Evolutionary conservation across 2,113 vertebrate genomes (phyloP), one percentile per base, ranked within the genome.

Genomic region (Spermophilus dauricus): DNA sequence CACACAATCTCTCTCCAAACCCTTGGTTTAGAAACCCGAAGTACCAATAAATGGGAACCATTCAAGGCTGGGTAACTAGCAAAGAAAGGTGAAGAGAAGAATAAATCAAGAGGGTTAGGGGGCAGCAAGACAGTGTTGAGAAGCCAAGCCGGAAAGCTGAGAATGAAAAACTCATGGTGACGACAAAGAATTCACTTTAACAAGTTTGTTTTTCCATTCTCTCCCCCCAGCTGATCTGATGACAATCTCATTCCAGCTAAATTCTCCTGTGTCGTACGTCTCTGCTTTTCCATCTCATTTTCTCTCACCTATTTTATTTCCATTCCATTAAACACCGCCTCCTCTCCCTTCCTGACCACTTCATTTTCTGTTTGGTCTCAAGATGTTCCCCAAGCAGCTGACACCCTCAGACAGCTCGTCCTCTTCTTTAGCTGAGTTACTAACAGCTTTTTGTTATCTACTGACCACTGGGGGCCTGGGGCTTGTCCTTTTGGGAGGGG

Each of bases 241-340:
- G 97, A 98, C 97, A 98, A n/a, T 94, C 89, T 97, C 92, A 98
- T 98, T 98, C 92, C 5, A 5, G 20, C 76, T 96, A 89, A 98
- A 98, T 97, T 98, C 98, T 95, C 98, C 75, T 2, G 22, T 97
- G 97, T 92, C 0, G 0, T 95, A 48, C 84, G 30, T 84, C 96
- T 98, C 84, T 61, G n/a, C 24, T 97, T 98, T 98, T 97, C 97
- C 89, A 94, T 98, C 95, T 97, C 85, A 95, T 98, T 98, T 98
- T 98, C 97, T 98, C 97, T 97, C 96, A 97, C 88, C 86, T 97
- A 95, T 96, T 96, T 97, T 95, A 70, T 98, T 98, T 98, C 97
- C 94, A 82, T 98, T 92, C 96, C 97, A 92, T 98, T 97, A 93
- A 94, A 88, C 72, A 53, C 45, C 1, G 10, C 89, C 63, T 97